phyloP scores from a whole-genome alignment of 2,797 vertebrate species.

The Anabas testudineus region DNA sequence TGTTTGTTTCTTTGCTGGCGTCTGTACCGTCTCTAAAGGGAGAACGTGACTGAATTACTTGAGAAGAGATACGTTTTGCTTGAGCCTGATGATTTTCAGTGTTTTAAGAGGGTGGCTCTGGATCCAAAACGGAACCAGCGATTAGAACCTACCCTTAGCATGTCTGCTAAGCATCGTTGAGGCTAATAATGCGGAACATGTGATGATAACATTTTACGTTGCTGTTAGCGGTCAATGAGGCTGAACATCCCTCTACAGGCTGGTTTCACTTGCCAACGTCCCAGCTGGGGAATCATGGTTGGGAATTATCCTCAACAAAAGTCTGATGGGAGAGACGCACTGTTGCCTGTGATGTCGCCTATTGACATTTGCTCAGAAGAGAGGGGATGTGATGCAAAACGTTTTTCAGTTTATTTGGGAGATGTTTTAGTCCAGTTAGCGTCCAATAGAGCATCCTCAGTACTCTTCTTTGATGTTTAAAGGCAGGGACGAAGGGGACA shows the following conservation, averaged over 20 bases:
- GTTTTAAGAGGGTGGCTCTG: too few relatives aligned
- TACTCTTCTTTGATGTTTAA: conserved; percentile 96
- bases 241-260: background rate
- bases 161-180: too few relatives aligned
- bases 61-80: too few relatives aligned
- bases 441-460: conserved; percentile 68
- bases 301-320: background rate
- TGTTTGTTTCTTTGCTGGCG: too few relatives aligned
- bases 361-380: background rate
- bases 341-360: background rate
- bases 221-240: background rate
- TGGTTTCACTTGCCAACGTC: background rate
- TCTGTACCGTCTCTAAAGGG: too few relatives aligned
- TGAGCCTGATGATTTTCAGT: too few relatives aligned
- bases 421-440: conserved; percentile 15
- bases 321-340: conserved; percentile 9
- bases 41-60: too few relatives aligned
- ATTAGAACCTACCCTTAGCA: too few relatives aligned
- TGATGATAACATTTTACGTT: background rate
- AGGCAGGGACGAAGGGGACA: conserved; percentile 86
- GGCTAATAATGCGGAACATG: too few relatives aligned
- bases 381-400: background rate
- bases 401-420: conserved; percentile 10
- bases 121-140: too few relatives aligned
- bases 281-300: background rate